phyloP scores from a whole-genome alignment of 2,888 invertebrate genomes.

The Melanostoma mellinum region DNA sequence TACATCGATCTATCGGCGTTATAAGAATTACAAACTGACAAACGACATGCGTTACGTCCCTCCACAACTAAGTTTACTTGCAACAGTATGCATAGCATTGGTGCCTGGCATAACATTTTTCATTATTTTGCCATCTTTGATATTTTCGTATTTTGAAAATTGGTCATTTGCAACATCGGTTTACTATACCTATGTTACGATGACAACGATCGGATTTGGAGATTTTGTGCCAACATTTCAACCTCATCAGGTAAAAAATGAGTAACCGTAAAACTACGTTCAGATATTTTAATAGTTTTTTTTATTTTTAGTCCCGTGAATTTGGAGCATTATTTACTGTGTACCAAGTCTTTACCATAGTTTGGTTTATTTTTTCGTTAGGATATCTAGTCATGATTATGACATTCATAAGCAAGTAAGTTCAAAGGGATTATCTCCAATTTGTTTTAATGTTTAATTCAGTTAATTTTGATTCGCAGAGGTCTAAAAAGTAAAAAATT shows the following conservation, averaged over 20 bases:
- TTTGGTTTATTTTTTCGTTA: slow-evolving; percentile 95
- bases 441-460: neutral
- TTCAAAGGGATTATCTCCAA: slow-evolving; percentile 25
- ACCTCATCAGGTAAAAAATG: slow-evolving; percentile 78
- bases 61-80: slow-evolving; percentile 87
- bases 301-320: slow-evolving; percentile 76
- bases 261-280: neutral
- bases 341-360: slow-evolving; percentile 91
- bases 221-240: slow-evolving; percentile 90
- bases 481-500: slow-evolving; percentile 87
- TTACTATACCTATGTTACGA: slow-evolving; percentile 93
- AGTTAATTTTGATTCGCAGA: slow-evolving; percentile 74
- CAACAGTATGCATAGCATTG: slow-evolving; percentile 92
- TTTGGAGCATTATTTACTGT: slow-evolving; percentile 86
- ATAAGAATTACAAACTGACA: slow-evolving; percentile 87
- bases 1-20: slow-evolving; percentile 89
- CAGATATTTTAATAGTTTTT: neutral
- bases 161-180: slow-evolving; percentile 93
- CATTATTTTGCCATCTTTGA: slow-evolving; percentile 91
- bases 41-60: slow-evolving; percentile 86
- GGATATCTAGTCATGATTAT: slow-evolving; percentile 95
- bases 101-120: slow-evolving; percentile 94
- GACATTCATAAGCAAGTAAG: slow-evolving; percentile 88
- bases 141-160: slow-evolving; percentile 92
- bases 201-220: slow-evolving; percentile 96